Conservation (phyloP, 2,113 vertebrate genomes). For the Elgaria multicarinata region DNA sequence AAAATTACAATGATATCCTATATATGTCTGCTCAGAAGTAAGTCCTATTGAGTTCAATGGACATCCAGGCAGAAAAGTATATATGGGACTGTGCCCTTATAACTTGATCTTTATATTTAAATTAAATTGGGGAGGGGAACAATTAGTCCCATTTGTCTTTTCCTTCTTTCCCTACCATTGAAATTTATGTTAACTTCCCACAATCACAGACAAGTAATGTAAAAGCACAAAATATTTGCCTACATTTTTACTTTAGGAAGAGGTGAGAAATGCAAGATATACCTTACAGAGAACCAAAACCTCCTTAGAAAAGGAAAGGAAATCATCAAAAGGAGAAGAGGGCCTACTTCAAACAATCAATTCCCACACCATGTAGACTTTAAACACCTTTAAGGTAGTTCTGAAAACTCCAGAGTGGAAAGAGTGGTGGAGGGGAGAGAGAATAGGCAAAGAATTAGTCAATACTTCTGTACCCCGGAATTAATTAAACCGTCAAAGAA, state of each 20-base stretch:
- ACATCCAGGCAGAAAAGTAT: background rate
- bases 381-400: conserved; percentile 22
- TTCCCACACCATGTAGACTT: background rate
- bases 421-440: background rate
- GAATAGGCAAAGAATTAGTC: background rate
- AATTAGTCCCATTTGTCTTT: background rate
- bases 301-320: background rate
- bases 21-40: background rate
- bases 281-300: background rate
- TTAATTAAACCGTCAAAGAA: conserved; percentile 34
- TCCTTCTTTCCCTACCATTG: background rate
- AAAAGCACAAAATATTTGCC: background rate
- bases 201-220: background rate
- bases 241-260: background rate
- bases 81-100: background rate
- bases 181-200: background rate
- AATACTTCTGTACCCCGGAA: conserved; percentile 28
- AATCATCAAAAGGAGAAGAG: background rate
- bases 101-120: background rate
- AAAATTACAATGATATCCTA: background rate
- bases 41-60: background rate
- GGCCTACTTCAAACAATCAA: background rate
- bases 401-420: background rate
- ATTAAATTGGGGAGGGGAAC: background rate
- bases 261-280: background rate